A percentile compares a stretch with the other conserved stretches of the same genome.
phyloP scores from a whole-genome alignment of 2,113 vertebrate genomes.

The Arizona elegans region DNA sequence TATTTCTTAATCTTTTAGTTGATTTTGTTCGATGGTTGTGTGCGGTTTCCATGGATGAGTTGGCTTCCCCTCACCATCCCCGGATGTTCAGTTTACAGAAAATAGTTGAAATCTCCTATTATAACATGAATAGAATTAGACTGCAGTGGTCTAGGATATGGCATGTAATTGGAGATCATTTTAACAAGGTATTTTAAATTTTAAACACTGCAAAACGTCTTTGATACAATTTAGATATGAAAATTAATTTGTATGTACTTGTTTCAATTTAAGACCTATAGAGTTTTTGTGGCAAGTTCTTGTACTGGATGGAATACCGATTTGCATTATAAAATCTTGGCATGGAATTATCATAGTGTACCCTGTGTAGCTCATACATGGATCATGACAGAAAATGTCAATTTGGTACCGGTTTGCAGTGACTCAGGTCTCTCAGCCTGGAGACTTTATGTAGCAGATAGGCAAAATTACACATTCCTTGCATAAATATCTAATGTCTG shows the following conservation, averaged over 20 bases:
- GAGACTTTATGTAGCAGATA: background rate
- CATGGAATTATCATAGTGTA: background rate
- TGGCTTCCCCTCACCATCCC: constrained; percentile 91
- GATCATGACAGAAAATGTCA: background rate
- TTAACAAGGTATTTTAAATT: constrained; percentile 84
- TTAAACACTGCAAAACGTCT: background rate
- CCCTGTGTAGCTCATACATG: background rate
- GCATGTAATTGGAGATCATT: constrained; percentile 97
- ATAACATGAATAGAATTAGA: constrained; percentile 98
- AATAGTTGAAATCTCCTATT: constrained; percentile 98
- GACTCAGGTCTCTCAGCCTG: background rate
- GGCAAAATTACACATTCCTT: background rate
- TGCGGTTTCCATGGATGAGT: constrained; percentile 95
- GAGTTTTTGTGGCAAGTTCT: background rate
- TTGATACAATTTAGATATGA: background rate
- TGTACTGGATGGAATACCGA: background rate
- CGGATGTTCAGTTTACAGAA: constrained; percentile 99
- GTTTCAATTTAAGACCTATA: background rate
- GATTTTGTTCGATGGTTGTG: constrained; percentile 98
- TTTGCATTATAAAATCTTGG: background rate
- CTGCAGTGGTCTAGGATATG: constrained; percentile 98
- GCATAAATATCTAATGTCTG: background rate
- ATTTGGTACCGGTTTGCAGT: background rate
- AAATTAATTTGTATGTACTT: background rate
- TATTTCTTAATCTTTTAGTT: constrained; percentile 69